These are phyloP conservation scores for Atractosteus spatula DNA, from an alignment of 2,113 vertebrate genomes.

Conservation along the genomic window DNA sequence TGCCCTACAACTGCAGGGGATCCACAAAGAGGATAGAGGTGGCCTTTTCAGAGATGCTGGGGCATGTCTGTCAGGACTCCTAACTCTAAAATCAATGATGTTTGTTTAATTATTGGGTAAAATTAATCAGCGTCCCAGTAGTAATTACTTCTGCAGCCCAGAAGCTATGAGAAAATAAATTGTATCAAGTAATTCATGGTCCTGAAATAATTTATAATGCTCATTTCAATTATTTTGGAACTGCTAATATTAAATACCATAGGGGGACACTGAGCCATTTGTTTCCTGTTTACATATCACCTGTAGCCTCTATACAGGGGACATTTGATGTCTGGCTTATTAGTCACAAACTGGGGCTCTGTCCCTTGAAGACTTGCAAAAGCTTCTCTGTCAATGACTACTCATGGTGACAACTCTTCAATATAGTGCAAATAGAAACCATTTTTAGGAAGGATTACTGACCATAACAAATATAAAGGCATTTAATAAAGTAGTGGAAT, in stretches of 20 bases:
- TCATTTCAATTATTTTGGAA: slow-evolving; percentile 39
- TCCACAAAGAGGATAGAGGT: slow-evolving; percentile 15
- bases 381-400: slow-evolving; percentile 25
- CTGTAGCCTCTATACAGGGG: background rate
- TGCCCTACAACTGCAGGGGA: slow-evolving; percentile 64
- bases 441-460: no score
- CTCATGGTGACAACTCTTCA: slow-evolving; percentile 17
- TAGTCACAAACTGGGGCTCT: background rate
- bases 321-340: background rate
- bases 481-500: no score
- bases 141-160: slow-evolving; percentile 64
- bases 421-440: background rate
- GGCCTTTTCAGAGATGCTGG: slow-evolving; percentile 23
- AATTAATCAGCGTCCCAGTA: slow-evolving; percentile 66
- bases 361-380: slow-evolving; percentile 25
- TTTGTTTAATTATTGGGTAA: slow-evolving; percentile 73
- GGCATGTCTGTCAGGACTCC: slow-evolving; percentile 32
- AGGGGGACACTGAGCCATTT: background rate
- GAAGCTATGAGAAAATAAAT: slow-evolving; percentile 59
- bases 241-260: slow-evolving; percentile 13
- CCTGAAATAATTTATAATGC: slow-evolving; percentile 46
- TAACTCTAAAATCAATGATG: slow-evolving; percentile 69
- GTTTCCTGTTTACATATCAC: background rate
- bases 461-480: no score
- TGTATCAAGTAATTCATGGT: slow-evolving; percentile 38